These are phyloP conservation scores for Strix aluco DNA, from an alignment of 2,113 vertebrate species.

Conservation along the genomic window DNA sequence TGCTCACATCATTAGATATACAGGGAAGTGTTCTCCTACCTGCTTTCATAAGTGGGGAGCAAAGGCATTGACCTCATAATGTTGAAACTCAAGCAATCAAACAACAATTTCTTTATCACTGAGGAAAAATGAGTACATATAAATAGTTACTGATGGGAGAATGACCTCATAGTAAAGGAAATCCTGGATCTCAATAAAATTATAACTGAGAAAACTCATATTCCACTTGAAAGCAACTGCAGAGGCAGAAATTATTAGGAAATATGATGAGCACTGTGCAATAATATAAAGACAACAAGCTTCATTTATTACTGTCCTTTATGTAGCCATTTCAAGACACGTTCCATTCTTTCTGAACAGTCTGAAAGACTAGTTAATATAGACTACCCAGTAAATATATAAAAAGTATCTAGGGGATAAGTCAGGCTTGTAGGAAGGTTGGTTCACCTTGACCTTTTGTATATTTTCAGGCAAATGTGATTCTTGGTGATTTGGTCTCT, in stretches of 20 bases:
- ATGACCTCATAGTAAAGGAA: background rate
- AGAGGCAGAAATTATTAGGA: background rate
- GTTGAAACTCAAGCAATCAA: constrained; percentile 1
- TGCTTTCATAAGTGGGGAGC: background rate
- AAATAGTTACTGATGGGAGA: background rate
- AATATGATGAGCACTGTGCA: background rate
- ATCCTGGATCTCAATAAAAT: background rate
- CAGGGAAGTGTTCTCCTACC: background rate
- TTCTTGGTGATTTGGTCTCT: background rate
- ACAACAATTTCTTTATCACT: background rate
- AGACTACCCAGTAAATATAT: background rate
- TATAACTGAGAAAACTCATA: background rate
- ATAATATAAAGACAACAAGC: background rate
- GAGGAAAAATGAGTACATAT: background rate
- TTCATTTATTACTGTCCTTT: background rate
- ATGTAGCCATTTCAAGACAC: background rate
- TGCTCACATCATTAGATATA: background rate
- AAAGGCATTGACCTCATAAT: constrained; percentile 1
- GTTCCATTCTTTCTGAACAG: background rate
- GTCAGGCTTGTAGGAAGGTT: background rate
- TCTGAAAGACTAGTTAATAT: background rate
- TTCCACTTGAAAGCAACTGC: background rate
- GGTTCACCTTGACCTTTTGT: background rate
- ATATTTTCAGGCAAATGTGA: background rate
- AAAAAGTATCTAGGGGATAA: background rate